Evolutionary conservation across 2,113 vertebrate genomes (phyloP).

Genomic region (Brienomyrus brachyistius): DNA sequence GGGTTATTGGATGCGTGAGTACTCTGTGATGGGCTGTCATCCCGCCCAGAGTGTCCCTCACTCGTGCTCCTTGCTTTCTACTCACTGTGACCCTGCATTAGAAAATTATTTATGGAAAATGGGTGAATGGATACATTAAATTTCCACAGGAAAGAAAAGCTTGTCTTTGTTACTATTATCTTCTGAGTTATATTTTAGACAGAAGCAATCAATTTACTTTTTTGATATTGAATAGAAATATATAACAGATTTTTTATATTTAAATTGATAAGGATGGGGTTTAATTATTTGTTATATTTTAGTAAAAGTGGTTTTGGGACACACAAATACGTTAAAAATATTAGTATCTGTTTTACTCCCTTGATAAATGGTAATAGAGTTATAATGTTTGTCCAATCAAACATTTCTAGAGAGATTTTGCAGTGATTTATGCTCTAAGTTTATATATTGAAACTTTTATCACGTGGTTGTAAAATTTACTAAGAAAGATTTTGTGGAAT

Average conservation of each 20-base stretch:
- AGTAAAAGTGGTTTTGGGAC: not conserved
- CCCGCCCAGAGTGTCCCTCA: not conserved
- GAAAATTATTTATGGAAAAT: not conserved
- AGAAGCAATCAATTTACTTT: not conserved
- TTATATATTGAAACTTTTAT: not conserved
- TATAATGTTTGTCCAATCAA: not conserved
- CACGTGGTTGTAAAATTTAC: not conserved
- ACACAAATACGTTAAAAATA: not conserved
- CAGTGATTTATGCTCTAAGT: not conserved
- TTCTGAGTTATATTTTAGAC: not conserved
- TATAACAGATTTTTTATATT: not conserved
- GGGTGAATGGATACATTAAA: constrained; percentile 30
- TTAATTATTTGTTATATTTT: not conserved
- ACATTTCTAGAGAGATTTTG: not conserved
- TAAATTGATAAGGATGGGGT: not conserved
- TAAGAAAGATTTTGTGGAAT: not conserved
- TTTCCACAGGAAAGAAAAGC: constrained; percentile 1
- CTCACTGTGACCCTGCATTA: not conserved
- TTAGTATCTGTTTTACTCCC: not conserved
- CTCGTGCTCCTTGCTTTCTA: not conserved
- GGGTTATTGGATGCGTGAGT: not conserved
- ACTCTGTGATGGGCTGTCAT: not conserved
- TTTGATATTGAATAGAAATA: not conserved
- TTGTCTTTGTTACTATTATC: not conserved
- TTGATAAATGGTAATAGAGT: not conserved